phyloP scores from a whole-genome alignment of 2,888 invertebrate genomes.

The Pyrochroa serraticornis region DNA sequence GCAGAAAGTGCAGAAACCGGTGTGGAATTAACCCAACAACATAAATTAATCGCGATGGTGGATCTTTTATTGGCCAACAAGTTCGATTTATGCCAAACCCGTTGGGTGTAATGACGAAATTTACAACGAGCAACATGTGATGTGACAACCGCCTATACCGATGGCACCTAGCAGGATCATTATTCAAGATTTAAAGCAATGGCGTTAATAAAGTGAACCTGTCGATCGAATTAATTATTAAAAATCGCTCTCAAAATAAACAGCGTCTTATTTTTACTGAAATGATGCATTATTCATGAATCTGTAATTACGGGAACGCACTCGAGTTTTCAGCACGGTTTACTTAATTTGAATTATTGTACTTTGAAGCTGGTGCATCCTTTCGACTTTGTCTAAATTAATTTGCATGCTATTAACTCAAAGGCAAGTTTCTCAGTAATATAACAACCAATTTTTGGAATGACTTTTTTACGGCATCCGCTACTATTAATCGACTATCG shows the following conservation, averaged over 20 bases:
- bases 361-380: no score
- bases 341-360: no score
- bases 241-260: constrained; percentile 21
- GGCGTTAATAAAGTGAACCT: constrained; percentile 32
- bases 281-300: constrained; percentile 18
- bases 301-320: no score
- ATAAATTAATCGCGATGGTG: no score
- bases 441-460: no score
- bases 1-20: constrained; percentile 9
- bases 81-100: constrained; percentile 7
- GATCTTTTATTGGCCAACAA: no score
- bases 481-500: no score
- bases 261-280: neutral
- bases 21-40: neutral
- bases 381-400: no score
- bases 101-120: constrained; percentile 10
- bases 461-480: no score
- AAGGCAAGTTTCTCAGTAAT: no score
- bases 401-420: no score
- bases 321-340: no score
- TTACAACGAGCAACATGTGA: constrained; percentile 17
- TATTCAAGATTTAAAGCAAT: constrained; percentile 32
- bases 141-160: constrained; percentile 33
- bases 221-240: constrained; percentile 26
- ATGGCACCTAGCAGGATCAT: constrained; percentile 30